phyloP scores from a whole-genome alignment of 1,140 invertebrate genomes.

The Drosophila asahinai region DNA sequence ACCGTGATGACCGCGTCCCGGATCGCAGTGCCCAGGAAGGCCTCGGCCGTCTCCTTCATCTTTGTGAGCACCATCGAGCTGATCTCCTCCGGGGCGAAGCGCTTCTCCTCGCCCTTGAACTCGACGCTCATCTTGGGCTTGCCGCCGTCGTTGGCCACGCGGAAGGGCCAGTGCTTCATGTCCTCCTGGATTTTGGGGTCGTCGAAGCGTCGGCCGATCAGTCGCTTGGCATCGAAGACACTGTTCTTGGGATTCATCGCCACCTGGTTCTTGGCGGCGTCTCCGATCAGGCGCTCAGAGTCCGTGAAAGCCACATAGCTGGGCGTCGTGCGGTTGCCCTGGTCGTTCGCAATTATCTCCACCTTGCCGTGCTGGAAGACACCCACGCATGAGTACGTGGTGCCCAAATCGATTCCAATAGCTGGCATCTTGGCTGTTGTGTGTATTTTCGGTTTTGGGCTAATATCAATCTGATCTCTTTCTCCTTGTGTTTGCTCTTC shows the following conservation, averaged over 20 bases:
- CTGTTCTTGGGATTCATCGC: slow-evolving; percentile 94
- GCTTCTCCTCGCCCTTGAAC: slow-evolving; percentile 90
- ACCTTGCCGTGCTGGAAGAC: slow-evolving; percentile 94
- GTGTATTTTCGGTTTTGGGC: slow-evolving; percentile 41
- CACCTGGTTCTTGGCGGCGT: slow-evolving; percentile 90
- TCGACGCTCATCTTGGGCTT: slow-evolving; percentile 90
- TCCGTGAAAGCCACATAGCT: slow-evolving; percentile 97
- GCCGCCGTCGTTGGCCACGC: slow-evolving; percentile 88
- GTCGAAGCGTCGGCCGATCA: slow-evolving; percentile 89
- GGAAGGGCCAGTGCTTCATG: slow-evolving; percentile 92
- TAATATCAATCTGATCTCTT: not conserved
- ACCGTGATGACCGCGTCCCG: slow-evolving; percentile 88
- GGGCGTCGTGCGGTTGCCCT: slow-evolving; percentile 95
- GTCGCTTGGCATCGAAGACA: slow-evolving; percentile 90
- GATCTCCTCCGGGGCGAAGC: slow-evolving; percentile 91
- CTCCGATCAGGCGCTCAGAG: slow-evolving; percentile 94
- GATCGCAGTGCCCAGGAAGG: slow-evolving; percentile 89
- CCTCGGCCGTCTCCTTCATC: slow-evolving; percentile 93
- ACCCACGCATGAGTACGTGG: slow-evolving; percentile 92
- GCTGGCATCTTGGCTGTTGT: slow-evolving; percentile 86
- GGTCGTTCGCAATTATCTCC: slow-evolving; percentile 96
- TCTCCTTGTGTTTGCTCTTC: not conserved
- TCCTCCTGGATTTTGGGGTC: slow-evolving; percentile 90
- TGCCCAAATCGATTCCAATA: slow-evolving; percentile 91
- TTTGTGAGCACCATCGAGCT: slow-evolving; percentile 91